Evolutionary conservation across 2,888 invertebrate genomes (phyloP).

Genomic region (Ectemnius cavifrons): DNA sequence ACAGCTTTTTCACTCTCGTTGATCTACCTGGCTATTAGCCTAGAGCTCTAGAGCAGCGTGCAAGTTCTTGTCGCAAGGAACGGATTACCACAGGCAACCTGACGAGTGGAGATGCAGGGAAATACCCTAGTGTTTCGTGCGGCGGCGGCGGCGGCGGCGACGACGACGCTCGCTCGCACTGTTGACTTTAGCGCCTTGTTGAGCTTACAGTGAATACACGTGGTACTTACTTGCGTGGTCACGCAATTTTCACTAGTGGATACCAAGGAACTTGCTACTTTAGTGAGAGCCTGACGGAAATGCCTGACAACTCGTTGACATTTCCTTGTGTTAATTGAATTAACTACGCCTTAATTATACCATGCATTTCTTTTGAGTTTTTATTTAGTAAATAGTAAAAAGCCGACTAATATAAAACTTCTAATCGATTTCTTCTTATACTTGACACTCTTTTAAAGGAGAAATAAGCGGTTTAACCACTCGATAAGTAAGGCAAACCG

Average conservation of each 20-base stretch:
- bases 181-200: constrained; percentile 7
- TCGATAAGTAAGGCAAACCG: too few relatives aligned
- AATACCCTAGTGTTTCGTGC: too few relatives aligned
- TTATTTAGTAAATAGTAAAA: too few relatives aligned
- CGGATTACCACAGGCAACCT: too few relatives aligned
- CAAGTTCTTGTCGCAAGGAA: too few relatives aligned
- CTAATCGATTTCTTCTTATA: background rate
- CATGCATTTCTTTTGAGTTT: background rate
- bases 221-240: background rate
- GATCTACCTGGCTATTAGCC: constrained; percentile 3
- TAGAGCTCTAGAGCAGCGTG: too few relatives aligned
- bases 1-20: constrained; percentile 2
- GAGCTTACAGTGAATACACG: background rate
- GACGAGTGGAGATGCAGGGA: too few relatives aligned
- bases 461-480: background rate
- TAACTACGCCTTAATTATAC: background rate
- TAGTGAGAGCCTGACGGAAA: too few relatives aligned
- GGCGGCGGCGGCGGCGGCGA: too few relatives aligned
- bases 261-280: background rate
- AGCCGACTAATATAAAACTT: background rate
- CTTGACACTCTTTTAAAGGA: background rate
- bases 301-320: too few relatives aligned
- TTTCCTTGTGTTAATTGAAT: background rate
- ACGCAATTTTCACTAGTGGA: background rate
- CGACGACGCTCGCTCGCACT: background rate